A percentile compares a stretch with the other conserved stretches of the same genome.
Evolutionary conservation across 23 tunicate genomes (phyloP).

Genomic region (Botrylloides violaceus): DNA sequence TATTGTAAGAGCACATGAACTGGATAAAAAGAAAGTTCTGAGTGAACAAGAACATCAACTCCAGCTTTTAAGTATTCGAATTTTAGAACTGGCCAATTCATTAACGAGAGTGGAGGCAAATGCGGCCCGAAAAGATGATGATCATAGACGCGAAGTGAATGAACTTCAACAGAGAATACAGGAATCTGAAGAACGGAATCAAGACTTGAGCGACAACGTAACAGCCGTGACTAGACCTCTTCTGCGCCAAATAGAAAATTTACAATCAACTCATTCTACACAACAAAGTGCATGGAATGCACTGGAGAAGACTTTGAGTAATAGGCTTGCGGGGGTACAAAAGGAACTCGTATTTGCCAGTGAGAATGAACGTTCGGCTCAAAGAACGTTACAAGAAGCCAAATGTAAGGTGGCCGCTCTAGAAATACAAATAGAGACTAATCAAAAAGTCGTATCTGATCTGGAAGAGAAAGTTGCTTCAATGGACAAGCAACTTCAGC

Average conservation of each 20-base stretch:
- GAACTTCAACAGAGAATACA: slow-evolving; percentile 83
- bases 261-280: slow-evolving; percentile 61
- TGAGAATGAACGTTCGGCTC: slow-evolving; percentile 52
- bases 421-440: slow-evolving; percentile 51
- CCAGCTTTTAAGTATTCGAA: slow-evolving; percentile 40
- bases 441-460: slow-evolving; percentile 10
- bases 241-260: slow-evolving; percentile 69
- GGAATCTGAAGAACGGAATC: slow-evolving; percentile 78
- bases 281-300: slow-evolving; percentile 81
- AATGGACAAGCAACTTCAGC: slow-evolving; percentile 35
- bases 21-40: slow-evolving; percentile 37
- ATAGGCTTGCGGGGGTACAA: slow-evolving; percentile 67
- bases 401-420: slow-evolving; percentile 30
- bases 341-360: slow-evolving; percentile 42
- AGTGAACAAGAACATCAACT: slow-evolving; percentile 70
- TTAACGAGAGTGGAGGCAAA: slow-evolving; percentile 53
- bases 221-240: slow-evolving; percentile 79
- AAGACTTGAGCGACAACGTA: slow-evolving; percentile 67
- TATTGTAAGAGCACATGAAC: slow-evolving; percentile 35
- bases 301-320: slow-evolving; percentile 63
- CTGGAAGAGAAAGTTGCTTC: slow-evolving; percentile 24
- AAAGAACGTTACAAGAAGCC: slow-evolving; percentile 38
- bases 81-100: slow-evolving; percentile 40
- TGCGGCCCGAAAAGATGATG: slow-evolving; percentile 56
- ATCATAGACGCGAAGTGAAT: slow-evolving; percentile 53